Evolutionary conservation across 2,113 vertebrate species (phyloP).

Genomic region (Cyprinodon tularosa): DNA sequence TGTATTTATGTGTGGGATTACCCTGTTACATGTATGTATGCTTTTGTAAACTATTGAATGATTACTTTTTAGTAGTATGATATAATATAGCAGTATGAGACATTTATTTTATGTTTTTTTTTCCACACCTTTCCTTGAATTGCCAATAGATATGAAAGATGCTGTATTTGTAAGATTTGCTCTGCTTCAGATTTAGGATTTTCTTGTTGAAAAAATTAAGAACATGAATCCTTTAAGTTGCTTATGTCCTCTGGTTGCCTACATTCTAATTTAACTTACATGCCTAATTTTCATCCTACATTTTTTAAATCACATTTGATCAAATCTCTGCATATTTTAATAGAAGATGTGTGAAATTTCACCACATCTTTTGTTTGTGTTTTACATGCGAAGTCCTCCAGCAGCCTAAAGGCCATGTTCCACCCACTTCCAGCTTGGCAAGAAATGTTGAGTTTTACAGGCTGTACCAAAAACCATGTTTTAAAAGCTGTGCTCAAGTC

Average conservation of each 20-base stretch:
- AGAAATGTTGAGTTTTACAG: background rate
- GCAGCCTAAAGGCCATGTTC: constrained; percentile 16
- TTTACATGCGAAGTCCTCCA: constrained; percentile 11
- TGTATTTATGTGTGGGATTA: too few species aligned
- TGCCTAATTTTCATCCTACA: background rate
- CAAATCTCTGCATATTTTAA: background rate
- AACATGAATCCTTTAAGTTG: background rate
- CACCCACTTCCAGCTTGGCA: constrained; percentile 3
- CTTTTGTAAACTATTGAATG: too few species aligned
- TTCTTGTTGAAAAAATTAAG: background rate
- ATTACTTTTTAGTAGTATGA: too few species aligned
- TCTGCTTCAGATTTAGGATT: background rate
- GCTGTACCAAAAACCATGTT: background rate
- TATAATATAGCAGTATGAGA: too few species aligned
- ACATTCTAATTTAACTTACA: background rate
- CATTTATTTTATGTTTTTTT: too few species aligned
- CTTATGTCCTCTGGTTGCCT: background rate
- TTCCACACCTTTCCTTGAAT: background rate
- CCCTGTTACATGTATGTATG: too few species aligned
- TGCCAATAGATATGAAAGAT: background rate
- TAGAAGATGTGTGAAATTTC: background rate
- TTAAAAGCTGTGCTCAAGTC: background rate
- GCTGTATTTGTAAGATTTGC: background rate
- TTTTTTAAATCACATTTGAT: background rate
- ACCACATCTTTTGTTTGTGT: background rate